phyloP scores from a whole-genome alignment of 2,113 vertebrate genomes.

The Chloropsis hardwickii region DNA sequence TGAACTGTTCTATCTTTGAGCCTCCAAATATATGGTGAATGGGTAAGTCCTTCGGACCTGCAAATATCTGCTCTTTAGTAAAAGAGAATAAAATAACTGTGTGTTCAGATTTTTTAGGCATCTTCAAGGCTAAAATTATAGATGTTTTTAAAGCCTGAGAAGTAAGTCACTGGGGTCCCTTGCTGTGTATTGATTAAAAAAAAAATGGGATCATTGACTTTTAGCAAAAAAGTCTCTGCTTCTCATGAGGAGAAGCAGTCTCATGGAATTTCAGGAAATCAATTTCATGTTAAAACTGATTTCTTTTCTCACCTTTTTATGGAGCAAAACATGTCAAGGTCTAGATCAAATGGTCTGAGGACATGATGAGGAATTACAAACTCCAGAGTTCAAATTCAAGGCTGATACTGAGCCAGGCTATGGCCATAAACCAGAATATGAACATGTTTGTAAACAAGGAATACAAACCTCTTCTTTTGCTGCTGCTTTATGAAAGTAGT shows the following conservation, averaged over 20 bases:
- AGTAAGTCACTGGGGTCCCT: not conserved
- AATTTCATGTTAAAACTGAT: constrained; percentile 25
- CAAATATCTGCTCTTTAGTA: not conserved
- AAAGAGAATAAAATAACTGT: not conserved
- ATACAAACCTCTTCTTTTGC: not conserved
- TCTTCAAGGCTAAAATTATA: constrained; percentile 10
- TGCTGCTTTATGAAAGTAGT: not conserved
- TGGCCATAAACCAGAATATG: not conserved
- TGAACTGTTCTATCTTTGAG: not conserved
- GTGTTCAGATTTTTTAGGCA: not conserved
- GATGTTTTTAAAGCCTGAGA: not conserved
- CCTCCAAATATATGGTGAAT: not conserved
- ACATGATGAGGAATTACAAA: not conserved
- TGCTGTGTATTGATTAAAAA: constrained; percentile 37
- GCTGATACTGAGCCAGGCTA: not conserved
- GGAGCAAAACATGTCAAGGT: not conserved
- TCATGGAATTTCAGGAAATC: constrained; percentile 27
- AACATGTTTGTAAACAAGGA: not conserved
- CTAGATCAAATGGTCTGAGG: not conserved
- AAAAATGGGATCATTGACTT: constrained; percentile 20
- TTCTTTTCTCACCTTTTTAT: not conserved
- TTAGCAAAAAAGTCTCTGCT: too few species aligned
- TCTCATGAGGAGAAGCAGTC: not conserved
- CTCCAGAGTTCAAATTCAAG: not conserved
- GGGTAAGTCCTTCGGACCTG: not conserved